These are phyloP conservation scores for Falcaria lacertinaria DNA, from an alignment of 2,888 invertebrate species.

Conservation along the genomic window DNA sequence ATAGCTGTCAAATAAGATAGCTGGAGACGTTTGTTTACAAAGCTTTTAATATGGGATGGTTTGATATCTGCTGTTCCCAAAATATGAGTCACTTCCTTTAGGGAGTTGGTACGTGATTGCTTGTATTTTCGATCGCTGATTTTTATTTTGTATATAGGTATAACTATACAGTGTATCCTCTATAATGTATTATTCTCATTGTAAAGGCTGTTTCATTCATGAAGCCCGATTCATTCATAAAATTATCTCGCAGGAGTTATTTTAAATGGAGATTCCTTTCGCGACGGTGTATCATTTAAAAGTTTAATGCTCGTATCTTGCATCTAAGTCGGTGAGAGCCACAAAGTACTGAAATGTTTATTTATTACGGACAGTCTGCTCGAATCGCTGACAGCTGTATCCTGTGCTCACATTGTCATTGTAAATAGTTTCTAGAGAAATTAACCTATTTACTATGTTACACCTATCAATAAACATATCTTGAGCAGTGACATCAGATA, in stretches of 20 bases:
- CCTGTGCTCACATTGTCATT: slow-evolving; percentile 31
- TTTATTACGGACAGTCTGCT: slow-evolving; percentile 42
- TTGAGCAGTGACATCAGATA: too few relatives aligned
- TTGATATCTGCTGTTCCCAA: background rate
- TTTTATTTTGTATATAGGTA: too few relatives aligned
- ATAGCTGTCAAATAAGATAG: slow-evolving; percentile 13
- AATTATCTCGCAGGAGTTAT: slow-evolving; percentile 24
- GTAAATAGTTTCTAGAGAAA: slow-evolving; percentile 24
- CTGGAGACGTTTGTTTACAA: background rate
- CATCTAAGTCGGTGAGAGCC: slow-evolving; percentile 8
- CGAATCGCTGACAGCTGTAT: slow-evolving; percentile 43
- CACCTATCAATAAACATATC: too few relatives aligned
- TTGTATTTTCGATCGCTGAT: too few relatives aligned
- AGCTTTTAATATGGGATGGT: background rate
- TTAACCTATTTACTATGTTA: slow-evolving; percentile 5
- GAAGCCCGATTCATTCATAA: slow-evolving; percentile 40
- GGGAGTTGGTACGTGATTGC: too few relatives aligned
- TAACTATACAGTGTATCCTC: too few relatives aligned
- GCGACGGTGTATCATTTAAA: slow-evolving; percentile 36
- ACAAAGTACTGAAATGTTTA: slow-evolving; percentile 49
- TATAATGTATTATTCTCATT: background rate
- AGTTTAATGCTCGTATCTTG: slow-evolving; percentile 29
- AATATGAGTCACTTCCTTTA: background rate
- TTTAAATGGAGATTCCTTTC: slow-evolving; percentile 25
- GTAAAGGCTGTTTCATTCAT: slow-evolving; percentile 12